A percentile compares a stretch with the other conserved stretches of the same genome.
These are phyloP conservation scores for Drosophila parthenogenetica DNA, from an alignment of 2,888 invertebrate genomes.

Conservation along the genomic window DNA sequence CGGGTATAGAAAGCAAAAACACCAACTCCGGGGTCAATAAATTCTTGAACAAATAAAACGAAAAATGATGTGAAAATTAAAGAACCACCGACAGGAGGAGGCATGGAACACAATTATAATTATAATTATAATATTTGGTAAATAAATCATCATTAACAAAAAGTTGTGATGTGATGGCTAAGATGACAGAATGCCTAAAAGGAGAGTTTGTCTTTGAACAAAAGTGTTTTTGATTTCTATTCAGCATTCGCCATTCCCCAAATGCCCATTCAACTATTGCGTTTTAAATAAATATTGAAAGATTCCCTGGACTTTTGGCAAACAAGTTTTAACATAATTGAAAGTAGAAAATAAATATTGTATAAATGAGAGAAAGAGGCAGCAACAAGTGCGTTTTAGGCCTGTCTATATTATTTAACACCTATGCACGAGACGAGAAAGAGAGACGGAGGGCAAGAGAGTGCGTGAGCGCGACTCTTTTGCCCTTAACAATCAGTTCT, in stretches of 20 bases:
- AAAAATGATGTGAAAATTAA: conserved; percentile 16
- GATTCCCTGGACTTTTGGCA: conserved; percentile 23
- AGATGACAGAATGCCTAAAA: conserved; percentile 5
- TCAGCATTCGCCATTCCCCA: too few species aligned
- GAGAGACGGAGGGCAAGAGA: conserved; percentile 6
- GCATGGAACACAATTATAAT: conserved; percentile 20
- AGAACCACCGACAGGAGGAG: conserved; percentile 33
- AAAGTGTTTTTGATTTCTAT: conserved; percentile 41
- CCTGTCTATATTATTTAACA: conserved; percentile 68
- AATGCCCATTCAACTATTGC: conserved; percentile 64
- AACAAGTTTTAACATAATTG: conserved; percentile 69
- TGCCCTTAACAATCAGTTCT: conserved; percentile 44
- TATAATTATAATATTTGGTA: conserved; percentile 65
- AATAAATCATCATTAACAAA: conserved; percentile 68
- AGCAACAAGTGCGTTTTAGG: conserved; percentile 69
- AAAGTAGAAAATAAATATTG: conserved; percentile 67
- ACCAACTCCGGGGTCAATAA: conserved; percentile 68
- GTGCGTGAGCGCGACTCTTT: conserved; percentile 9
- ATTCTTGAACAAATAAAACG: conserved; percentile 66
- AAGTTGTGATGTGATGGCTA: conserved; percentile 1
- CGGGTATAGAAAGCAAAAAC: conserved; percentile 72
- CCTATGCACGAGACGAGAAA: conserved; percentile 38
- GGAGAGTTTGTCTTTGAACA: conserved; percentile 32
- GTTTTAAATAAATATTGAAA: conserved; percentile 38
- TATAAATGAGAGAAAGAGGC: conserved; percentile 9